Base-by-base conservation (phyloP, 2,888 invertebrate genomes). In the Pseudococcus longispinus region DNA sequence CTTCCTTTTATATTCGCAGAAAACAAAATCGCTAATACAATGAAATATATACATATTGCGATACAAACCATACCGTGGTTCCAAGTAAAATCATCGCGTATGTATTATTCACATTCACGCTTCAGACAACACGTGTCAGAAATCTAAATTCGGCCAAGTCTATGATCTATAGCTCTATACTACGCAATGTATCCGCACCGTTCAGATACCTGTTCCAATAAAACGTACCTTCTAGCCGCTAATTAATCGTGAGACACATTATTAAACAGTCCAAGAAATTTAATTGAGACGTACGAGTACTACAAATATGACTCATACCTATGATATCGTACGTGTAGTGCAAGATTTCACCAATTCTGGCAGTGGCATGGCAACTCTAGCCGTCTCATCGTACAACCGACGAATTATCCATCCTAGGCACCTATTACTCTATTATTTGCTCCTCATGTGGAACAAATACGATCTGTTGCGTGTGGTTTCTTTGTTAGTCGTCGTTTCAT, bases 221-320 rank as follows among this genome's bases (percentile, higher is more conserved):
- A 51, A 51, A 51, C n/a, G n/a, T n/a, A 51, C 32, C 37, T n/a
- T 2, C 37, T 51, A 51, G 4, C 6, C 29, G 29, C n/a, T 74
- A 74, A 74, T 74, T 74, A 74, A 26, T 74, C 74, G 74, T 74
- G 37, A 74, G 74, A 74, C 15, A 74, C 74, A 74, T 74, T 74
- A 74, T 74, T 74, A 74, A 74, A 32, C 74, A 74, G 74, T 26
- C 18, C 37, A 26, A 74, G 74, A 74, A 74, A 32, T 32, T 37
- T 32, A 74, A 74, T 74, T 26, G 74, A 26, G 74, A 65, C 20
- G 60, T 65, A 65, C 13, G 23, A 26, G 20, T 55, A 65, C 13
- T 65, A 26, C 65, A 15, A 65, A 65, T 65, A 9, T 23, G 23
- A 11, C 65, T 65, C 23, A 65, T 65, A 51, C 4, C 15, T 46